Percentiles rank a stretch among this genome's conserved stretches.
Evolutionary conservation across 2,888 invertebrate genomes (phyloP).

Genomic region (Andrena chrysosceles): DNA sequence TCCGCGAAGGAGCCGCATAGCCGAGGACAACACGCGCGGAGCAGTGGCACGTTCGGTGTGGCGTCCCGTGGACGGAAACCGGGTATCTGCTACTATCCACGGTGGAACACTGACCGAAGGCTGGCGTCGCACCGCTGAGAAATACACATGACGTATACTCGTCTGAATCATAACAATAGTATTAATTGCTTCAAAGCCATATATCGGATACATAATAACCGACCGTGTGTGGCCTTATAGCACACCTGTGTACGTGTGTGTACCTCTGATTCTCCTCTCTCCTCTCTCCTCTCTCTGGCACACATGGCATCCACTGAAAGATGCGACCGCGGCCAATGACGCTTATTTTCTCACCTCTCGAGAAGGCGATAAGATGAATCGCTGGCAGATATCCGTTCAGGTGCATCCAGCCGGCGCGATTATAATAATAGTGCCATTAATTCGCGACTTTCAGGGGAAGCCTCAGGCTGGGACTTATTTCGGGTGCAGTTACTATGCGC

Average conservation of each 20-base stretch:
- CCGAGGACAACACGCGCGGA: slow-evolving; percentile 24
- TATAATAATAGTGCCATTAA: slow-evolving; percentile 1
- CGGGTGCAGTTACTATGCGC: no score
- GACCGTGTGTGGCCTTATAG: slow-evolving; percentile 61
- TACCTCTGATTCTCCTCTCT: background rate
- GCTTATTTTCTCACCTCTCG: slow-evolving; percentile 50
- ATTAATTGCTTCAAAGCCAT: slow-evolving; percentile 82
- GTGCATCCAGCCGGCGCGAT: background rate
- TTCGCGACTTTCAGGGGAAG: background rate
- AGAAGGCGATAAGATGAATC: slow-evolving; percentile 24
- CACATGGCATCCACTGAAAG: slow-evolving; percentile 33
- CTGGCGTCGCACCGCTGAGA: slow-evolving; percentile 70
- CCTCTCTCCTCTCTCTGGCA: slow-evolving; percentile 35
- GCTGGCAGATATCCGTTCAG: background rate
- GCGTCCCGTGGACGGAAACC: slow-evolving; percentile 45
- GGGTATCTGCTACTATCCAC: slow-evolving; percentile 46
- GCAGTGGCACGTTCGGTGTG: slow-evolving; percentile 8
- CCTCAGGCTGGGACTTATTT: background rate
- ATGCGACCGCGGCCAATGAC: slow-evolving; percentile 62
- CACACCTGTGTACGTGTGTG: slow-evolving; percentile 9
- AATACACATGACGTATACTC: slow-evolving; percentile 75
- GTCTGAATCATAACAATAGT: slow-evolving; percentile 84
- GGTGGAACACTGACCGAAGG: slow-evolving; percentile 66
- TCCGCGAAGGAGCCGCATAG: slow-evolving; percentile 10
- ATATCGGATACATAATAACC: slow-evolving; percentile 83